These are phyloP conservation scores for Amphimedon queenslandica DNA, from an alignment of 37 sponge, comb jelly and placozoan species.

Conservation along the genomic window DNA sequence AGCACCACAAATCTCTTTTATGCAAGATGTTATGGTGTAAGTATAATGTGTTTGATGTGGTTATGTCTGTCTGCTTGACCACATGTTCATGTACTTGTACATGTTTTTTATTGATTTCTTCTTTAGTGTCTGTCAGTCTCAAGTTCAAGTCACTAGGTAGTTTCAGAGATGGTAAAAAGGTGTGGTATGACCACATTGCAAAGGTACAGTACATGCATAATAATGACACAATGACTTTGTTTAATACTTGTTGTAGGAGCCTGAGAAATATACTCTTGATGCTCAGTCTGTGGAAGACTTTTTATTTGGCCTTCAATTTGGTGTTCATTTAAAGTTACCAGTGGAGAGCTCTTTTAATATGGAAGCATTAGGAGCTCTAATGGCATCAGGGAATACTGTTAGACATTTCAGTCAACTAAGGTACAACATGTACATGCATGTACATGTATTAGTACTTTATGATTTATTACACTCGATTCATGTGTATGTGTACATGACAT, in stretches of 20 bases:
- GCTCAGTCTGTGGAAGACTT: not conserved
- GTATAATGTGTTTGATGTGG: too few species aligned
- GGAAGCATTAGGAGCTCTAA: conserved; percentile 18
- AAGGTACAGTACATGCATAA: not conserved
- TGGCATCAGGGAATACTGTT: conserved; percentile 12
- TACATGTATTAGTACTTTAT: too few species aligned
- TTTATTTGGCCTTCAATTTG: conserved; percentile 33
- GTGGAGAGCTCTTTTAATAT: conserved; percentile 26
- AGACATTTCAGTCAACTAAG: conserved; percentile 41
- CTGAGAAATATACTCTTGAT: not conserved
- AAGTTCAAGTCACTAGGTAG: not conserved
- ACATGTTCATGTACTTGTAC: not conserved
- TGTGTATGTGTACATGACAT: not conserved
- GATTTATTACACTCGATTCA: not conserved
- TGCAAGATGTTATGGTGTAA: conserved; percentile 9
- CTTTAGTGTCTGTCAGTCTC: conserved; percentile 1
- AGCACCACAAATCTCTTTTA: not conserved
- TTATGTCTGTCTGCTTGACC: too few species aligned
- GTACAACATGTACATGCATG: conserved; percentile 14
- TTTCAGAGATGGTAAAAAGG: not conserved
- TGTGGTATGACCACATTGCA: conserved; percentile 1
- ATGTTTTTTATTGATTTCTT: not conserved
- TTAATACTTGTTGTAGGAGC: not conserved
- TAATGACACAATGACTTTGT: not conserved
- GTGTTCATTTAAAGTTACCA: conserved; percentile 17